Base-by-base conservation (phyloP, 2,888 invertebrate genomes). In the Crossocerus cetratus region DNA sequence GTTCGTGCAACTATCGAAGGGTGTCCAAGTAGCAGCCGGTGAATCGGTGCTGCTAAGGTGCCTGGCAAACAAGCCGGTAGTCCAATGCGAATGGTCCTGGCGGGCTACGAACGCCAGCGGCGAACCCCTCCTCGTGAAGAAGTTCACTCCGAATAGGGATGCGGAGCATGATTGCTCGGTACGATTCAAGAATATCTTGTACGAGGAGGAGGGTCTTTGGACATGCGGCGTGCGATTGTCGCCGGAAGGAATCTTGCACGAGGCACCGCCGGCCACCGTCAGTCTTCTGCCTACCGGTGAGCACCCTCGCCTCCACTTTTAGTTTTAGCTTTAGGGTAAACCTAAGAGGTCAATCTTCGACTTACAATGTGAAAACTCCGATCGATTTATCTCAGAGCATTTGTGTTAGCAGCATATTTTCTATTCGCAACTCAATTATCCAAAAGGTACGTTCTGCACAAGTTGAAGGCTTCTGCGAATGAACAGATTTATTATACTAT, bases 151-250 rank as follows among this genome's bases (percentile, higher is more conserved):
- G 21, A 87, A 86, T 76, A 86, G 86, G 65, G 89, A 89, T 61
- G 77, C 83, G 44, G 87, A 89, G 57, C 87, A 90, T 73, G 90
- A 90, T 72, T 90, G 90, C 79, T 90, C 90, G 54, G 86, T 90
- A 54, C 81, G 89, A 59, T 88, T 90, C 76, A 88, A 88, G 71
- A 89, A 87, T 67, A 87, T 90, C 23, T 68, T 89, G 49, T 87
- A 89, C 83, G 89, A 89, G 66, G 89, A 90, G 72, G 89, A 89
- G 73, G 90, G 90, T 1, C 78, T 89, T n/a, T 90, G 90, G 90
- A 89, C 87, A 13, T 90, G 90, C 71, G 89, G 88, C 5, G 89
- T 90, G 18, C 82, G 89, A 49, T 80, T 90, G 57, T 85, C 87
- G 18, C 81, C 86, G 0, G 83, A 82, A 18, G 89, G 89, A 23